Conservation (phyloP, 2,888 invertebrate species). For the Calliopum simillimum region DNA sequence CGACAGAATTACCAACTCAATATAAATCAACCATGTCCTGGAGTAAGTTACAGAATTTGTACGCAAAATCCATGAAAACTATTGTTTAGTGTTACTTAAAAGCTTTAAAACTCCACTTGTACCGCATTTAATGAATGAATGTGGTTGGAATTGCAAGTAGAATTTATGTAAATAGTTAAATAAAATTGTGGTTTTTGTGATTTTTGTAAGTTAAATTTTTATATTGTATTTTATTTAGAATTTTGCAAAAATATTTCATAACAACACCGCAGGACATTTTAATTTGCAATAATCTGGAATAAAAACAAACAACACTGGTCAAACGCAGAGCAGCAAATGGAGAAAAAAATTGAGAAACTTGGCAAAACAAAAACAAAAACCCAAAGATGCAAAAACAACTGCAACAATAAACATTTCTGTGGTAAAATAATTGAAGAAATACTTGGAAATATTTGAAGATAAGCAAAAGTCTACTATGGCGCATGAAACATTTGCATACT, state of each 20-base stretch:
- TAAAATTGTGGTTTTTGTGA: too few species aligned
- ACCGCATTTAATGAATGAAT: not conserved
- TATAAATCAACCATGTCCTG: too few species aligned
- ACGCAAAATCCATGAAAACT: too few species aligned
- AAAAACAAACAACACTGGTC: not conserved
- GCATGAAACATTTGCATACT: too few species aligned
- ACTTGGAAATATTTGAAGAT: too few species aligned
- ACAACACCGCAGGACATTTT: slow-evolving; percentile 2
- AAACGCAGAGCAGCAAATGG: not conserved
- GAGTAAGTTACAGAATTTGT: too few species aligned
- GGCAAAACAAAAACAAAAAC: not conserved
- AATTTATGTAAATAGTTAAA: too few species aligned
- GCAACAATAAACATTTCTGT: not conserved
- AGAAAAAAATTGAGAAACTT: not conserved
- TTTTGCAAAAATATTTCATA: not conserved
- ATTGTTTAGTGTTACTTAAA: too few species aligned
- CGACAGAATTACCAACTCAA: too few species aligned
- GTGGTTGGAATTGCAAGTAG: not conserved
- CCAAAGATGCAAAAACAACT: too few species aligned
- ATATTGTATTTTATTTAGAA: not conserved
- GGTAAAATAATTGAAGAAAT: not conserved
- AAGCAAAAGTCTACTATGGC: too few species aligned
- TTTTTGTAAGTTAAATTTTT: not conserved
- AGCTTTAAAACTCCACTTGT: too few species aligned
- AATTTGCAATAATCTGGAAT: slow-evolving; percentile 1